Base-by-base conservation (phyloP, 2,797 vertebrate species). In the Pangasius larnaudii region DNA sequence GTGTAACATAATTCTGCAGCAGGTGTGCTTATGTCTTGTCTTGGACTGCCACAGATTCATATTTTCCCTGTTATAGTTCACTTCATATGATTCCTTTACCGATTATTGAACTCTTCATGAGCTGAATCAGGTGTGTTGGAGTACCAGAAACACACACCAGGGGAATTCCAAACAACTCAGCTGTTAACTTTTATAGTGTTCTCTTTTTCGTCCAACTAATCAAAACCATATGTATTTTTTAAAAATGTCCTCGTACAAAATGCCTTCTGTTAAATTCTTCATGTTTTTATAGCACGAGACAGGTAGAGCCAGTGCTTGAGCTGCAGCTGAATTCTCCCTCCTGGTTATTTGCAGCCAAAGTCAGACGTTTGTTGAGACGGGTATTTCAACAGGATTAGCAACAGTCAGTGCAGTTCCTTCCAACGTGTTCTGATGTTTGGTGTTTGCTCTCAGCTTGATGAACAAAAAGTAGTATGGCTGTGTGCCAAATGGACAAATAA, bases 321-420 rank as follows among this genome's bases (percentile, higher is more conserved):
- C 71, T 84, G n/a, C 56, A 67, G 65, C 67, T 72, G 46, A 67
- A 84, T 53, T 89, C 88, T 89, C 88, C 80, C 75, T 85, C 67
- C 65, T 78, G 86, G 65, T 82, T 90, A 83, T 89, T 87, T 87
- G 78, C 61, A 79, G 84, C 84, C 82, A 84, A 53, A 87, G 78
- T 61, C 11, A 59, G 69, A 80, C n/a, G 36, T 85, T 83, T 86
- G 67, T 82, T 85, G 85, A 88, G 77, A 84, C 18, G 65, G 36
- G 56, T 89, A 74, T 88, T 89, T 89, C 86, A 67, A 87, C 80
- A 85, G 87, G 88, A 86, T 89, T 88, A 88, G 72, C 88, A 79
- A 69, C 85, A 88, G 85, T 82, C 80, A 72, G 24, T 88, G 77
- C 82, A 82, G 27, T 82, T 61, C 82, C 72, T 67, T 87, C 86